Evolutionary conservation across 2,797 vertebrate species (phyloP).

Genomic region (Muscicapa striata): DNA sequence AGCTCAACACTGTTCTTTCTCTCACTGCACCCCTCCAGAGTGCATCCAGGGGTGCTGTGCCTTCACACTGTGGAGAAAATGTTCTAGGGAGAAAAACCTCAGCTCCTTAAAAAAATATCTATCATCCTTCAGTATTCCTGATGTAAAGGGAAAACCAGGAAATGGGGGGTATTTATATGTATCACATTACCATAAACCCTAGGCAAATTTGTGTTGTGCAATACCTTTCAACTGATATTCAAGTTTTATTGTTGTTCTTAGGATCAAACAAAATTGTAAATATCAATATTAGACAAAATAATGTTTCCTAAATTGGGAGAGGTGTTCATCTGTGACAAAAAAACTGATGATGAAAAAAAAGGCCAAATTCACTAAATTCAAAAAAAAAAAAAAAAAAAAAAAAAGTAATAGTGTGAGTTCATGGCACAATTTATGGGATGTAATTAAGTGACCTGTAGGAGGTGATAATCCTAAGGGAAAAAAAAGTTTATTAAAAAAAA

Average conservation of each 20-base stretch:
- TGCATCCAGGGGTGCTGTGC: not conserved
- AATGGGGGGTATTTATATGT: not conserved
- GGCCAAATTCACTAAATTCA: accelerated
- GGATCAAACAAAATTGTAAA: not conserved
- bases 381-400: not conserved
- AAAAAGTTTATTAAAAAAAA: not conserved
- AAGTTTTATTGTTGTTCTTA: not conserved
- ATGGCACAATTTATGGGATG: not conserved
- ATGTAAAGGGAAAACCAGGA: not conserved
- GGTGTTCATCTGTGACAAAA: not conserved
- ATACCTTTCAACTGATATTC: not conserved
- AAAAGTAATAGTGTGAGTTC: not conserved
- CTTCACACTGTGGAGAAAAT: not conserved
- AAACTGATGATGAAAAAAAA: not conserved
- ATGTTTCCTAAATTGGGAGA: not conserved
- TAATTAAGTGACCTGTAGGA: not conserved
- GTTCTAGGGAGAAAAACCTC: not conserved
- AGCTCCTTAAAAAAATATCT: not conserved
- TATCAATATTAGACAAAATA: not conserved
- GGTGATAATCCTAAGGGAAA: not conserved
- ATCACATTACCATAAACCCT: accelerated
- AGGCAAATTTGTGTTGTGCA: not conserved
- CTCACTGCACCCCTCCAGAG: not conserved
- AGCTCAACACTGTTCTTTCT: not conserved
- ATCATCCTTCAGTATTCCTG: not conserved